Base-by-base conservation (phyloP, 2,888 invertebrate species). In the Ophonus ardosiacus region DNA sequence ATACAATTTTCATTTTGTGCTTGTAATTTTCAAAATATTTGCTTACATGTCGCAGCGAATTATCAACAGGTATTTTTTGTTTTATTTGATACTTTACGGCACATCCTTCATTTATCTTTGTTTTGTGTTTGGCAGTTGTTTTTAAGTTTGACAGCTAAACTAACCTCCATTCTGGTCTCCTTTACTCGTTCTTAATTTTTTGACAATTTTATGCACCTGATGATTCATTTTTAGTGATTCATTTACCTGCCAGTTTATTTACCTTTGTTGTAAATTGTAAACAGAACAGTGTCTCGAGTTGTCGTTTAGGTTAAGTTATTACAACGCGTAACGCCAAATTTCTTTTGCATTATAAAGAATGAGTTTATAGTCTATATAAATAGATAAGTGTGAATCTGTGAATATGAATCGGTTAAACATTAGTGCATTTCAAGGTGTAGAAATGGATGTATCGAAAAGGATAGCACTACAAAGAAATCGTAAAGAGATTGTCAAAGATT, bases 401-500 rank as follows among this genome's bases (percentile, higher is more conserved):
- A 5, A 21, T 6, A 65, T 65, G 65, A 31, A 65, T 38, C 21
- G 6, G n/a, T 65, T 65, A 65, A 31, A 65, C 24, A 24, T 65
- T 31, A 7, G 7, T 68, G n/a, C 71, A 15, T 43, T 71, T 71
- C 17, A 71, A 71, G 71, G 43, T 40, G 40, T 43, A 43, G 79
- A 57, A 51, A 85, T 85, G 84, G 80, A 85, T 65, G 65, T 68
- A 38, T 8, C 68, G 57, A 85, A 85, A 24, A 85, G 59, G 51
- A 56, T 31, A 10, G 71, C 57, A 21, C 38, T 85, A 65, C 84
- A 86, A 61, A 86, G 86, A 79, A 85, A 87, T 63, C 85, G 86
- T 85, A 85, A 86, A 71, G 86, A 83, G 63, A 86, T 88, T 40
- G 86, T 87, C 13, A 84, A 68, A 43, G 87, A 88, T 84, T 85